Evolutionary conservation across 2,113 vertebrate species (phyloP), one percentile per base, ranked within the genome.

Genomic region (Rhynchopsitta pachyrhyncha): DNA sequence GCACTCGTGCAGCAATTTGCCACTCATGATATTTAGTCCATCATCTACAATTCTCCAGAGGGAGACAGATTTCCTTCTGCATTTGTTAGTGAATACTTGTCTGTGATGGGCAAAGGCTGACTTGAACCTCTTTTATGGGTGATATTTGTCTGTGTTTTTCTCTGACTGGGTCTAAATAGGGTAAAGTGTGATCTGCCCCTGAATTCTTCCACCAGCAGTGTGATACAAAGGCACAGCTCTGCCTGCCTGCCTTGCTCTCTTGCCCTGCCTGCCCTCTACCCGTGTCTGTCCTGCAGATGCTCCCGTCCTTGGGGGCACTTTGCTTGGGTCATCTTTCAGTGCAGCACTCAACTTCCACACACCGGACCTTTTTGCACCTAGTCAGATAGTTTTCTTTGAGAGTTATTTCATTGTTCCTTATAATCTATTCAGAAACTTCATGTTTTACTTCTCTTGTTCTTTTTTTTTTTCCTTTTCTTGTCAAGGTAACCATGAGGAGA

Each of bases 241-340:
- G 20, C 3, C 1, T 52, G 35, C 24, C 25, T 66, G 71, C 68
- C 42, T 76, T 46, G 57, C 33, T 50, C 25, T 49, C 53, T 66
- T 3, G 2, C 63, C 59, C 9, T 49, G 39, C 57, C 10, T 2
- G 11, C 2, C 3, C 1, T 1, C 17, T 63, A 52, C 20, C 27
- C 6, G 7, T 22, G 13, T 41, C 62, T 77, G 37, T 31, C 70
- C 42, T 59, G 55, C 24, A 47, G 39, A 52, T 0, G 1, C 33
- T 37, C 9, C 37, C n/a, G 52, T 82, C 41, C 67, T 75, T 80
- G 2, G 3, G 20, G 49, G 13, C 1, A 2, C 66, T 80, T 86
- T 28, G 15, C 55, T 73, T 13, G 13, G 52, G 55, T 73, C 39
- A 25, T 39, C 23, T 76, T 67, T 39, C 35, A 44, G 29, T 66